Evolutionary conservation across 2,113 vertebrate species (phyloP), one percentile per base, ranked within the genome.

Genomic region (Platichthys stellatus): DNA sequence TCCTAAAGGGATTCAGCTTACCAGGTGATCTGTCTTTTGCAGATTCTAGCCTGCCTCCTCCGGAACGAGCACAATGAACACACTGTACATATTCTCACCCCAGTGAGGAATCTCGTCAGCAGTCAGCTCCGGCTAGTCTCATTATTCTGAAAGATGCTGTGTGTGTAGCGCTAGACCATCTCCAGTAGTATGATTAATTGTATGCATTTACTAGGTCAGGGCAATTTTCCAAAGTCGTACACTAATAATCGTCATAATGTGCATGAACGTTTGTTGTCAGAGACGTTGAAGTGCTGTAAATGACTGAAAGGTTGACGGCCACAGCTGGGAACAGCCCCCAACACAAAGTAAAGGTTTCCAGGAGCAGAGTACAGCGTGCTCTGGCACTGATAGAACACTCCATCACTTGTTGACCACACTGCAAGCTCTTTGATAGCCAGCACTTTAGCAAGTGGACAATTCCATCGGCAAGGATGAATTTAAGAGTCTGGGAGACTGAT

Each of bases 21-120:
- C 68, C 78, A 70, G 78, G 78, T 60, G 65, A 84, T 88, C 53
- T 56, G 78, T 84, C 81, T 86, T 81, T 43, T 64, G 63, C 68
- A 68, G 76, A 67, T 72, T 80, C 15, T 13, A 63, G 45, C 49
- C 53, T 60, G 59, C 69, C 76, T 80, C 47, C 57, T 62, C 63
- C 54, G 59, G 57, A 61, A 28, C 21, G 31, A 73, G 75, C 26
- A 74, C 72, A 84, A 60, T 31, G 6, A 5, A 31, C 64, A 24
- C 35, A 71, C 62, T 47, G 74, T 10, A 5, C 71, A 59, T 53
- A 56, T 53, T n/a, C 65, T 69, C 31, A 67, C 15, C 57, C 76
- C 64, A 23, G 11, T 49, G 81, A 74, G 72, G 69, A 65, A 18
- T 57, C 67, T 35, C 72, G 54, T 78, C 69, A 72, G 81, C 68